These are phyloP conservation scores for Perithous albicinctus DNA, from an alignment of 2,888 invertebrate species.

Conservation along the genomic window DNA sequence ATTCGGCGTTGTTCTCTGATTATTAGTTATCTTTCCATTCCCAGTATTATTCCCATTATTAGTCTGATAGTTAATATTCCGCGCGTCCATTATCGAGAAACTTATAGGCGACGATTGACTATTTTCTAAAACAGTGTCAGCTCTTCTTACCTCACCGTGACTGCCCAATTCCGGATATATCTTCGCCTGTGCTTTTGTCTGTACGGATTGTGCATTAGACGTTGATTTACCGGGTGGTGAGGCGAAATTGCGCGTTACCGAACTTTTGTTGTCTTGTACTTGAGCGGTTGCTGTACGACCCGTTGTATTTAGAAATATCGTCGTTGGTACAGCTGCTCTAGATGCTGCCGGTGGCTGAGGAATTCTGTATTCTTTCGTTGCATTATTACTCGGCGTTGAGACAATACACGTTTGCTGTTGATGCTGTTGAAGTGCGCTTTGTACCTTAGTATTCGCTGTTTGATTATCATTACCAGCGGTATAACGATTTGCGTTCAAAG, in stretches of 20 bases:
- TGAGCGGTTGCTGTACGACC: constrained; percentile 76
- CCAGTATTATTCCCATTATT: constrained; percentile 84
- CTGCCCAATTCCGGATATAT: constrained; percentile 89
- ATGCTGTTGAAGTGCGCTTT: constrained; percentile 87
- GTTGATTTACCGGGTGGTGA: constrained; percentile 84
- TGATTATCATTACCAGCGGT: constrained; percentile 84
- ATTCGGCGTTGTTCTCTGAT: constrained; percentile 75
- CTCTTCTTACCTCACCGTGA: constrained; percentile 81
- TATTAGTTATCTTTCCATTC: constrained; percentile 74
- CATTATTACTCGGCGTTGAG: constrained; percentile 88
- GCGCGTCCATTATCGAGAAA: constrained; percentile 91
- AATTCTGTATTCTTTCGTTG: constrained; percentile 88
- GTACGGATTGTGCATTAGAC: constrained; percentile 83
- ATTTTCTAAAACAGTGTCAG: constrained; percentile 86
- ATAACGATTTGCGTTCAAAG: constrained; percentile 83
- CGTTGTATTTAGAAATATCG: constrained; percentile 80
- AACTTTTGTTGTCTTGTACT: constrained; percentile 84
- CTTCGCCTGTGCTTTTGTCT: constrained; percentile 92
- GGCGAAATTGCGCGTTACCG: constrained; percentile 86
- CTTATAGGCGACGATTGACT: constrained; percentile 91
- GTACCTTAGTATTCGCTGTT: constrained; percentile 78
- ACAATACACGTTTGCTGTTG: constrained; percentile 90
- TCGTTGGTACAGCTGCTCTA: constrained; percentile 82
- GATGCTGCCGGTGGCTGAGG: constrained; percentile 86
- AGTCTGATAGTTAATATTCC: constrained; percentile 87